Evolutionary conservation across 1,140 invertebrate genomes (phyloP), one percentile per base, ranked within the genome.

Genomic region (Leptoteleia sp.): DNA sequence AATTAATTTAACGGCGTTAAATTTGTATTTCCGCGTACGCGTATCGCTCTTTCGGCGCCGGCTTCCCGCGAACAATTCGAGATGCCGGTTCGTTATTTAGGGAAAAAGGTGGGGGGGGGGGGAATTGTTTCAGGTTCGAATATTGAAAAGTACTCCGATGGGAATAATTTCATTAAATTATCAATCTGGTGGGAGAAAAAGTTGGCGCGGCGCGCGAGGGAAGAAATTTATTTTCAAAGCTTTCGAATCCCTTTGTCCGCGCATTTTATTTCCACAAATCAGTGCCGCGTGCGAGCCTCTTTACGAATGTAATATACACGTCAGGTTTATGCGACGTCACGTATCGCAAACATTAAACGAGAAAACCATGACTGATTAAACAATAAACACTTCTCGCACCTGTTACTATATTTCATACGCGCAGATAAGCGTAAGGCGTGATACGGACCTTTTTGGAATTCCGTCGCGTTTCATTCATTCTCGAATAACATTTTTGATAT

Each of bases 281-380:
- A 45, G 61, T 65, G 62, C 65, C 57, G 42, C 22, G 16, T 38
- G 37, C 47, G 27, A 48, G 61, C 9, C 37, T 64, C 59, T 71
- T 77, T 77, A 57, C 55, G 61, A 45, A 65, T 65, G 67, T 71
- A 70, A 57, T 71, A 77, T 64, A 71, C 75, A 59, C 65, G 52
- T 71, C 43, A 71, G 43, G 17, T 64, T 40, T 76, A 73, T 72
- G 73, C 70, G 68, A 76, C 75, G 67, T 82, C 81, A 82, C 81
- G 81, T 82, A 79, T 71, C 45, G 55, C 78, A 82, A 82, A 80
- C 78, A 82, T 71, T 65, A 65, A 72, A 75, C 48, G 55, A 76
- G 76, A 80, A 77, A 77, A 62, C 52, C 65, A 68, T 71, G 57
- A 78, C 62, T 75, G 76, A 81, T 82, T 72, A 82, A 82, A 81